Evolutionary conservation across 2,888 invertebrate genomes (phyloP).

Genomic region (Pyrochroa serraticornis): DNA sequence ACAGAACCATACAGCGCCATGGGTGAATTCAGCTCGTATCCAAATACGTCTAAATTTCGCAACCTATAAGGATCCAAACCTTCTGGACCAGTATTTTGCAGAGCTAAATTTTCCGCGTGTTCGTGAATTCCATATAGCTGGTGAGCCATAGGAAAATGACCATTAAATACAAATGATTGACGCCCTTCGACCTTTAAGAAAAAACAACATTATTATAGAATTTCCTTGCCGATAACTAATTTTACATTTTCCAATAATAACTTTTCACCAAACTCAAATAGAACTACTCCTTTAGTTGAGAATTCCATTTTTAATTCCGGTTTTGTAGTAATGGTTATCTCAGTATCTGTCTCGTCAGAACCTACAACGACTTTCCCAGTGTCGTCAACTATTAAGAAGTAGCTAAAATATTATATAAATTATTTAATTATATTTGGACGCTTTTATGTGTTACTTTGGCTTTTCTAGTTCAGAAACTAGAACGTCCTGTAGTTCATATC

Average conservation of each 20-base stretch:
- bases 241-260: conserved; percentile 2
- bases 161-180: conserved; percentile 38
- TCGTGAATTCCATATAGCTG: conserved; percentile 72
- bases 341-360: too few species aligned
- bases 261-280: not conserved
- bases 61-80: conserved; percentile 87
- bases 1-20: conserved; percentile 70
- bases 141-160: conserved; percentile 33
- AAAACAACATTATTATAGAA: too few species aligned
- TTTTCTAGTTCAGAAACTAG: not conserved
- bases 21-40: conserved; percentile 11
- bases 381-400: not conserved
- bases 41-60: conserved; percentile 55
- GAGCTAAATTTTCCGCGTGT: conserved; percentile 86
- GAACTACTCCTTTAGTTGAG: too few species aligned
- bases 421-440: not conserved
- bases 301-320: not conserved
- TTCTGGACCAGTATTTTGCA: conserved; percentile 74
- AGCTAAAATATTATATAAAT: not conserved
- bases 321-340: too few species aligned
- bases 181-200: conserved; percentile 29
- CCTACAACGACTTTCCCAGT: too few species aligned
- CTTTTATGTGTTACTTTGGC: not conserved
- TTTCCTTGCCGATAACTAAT: not conserved
- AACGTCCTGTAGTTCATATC: conserved; percentile 3